Base-by-base conservation (phyloP, 2,888 invertebrate species). In the Bruchidius siliquastri region DNA sequence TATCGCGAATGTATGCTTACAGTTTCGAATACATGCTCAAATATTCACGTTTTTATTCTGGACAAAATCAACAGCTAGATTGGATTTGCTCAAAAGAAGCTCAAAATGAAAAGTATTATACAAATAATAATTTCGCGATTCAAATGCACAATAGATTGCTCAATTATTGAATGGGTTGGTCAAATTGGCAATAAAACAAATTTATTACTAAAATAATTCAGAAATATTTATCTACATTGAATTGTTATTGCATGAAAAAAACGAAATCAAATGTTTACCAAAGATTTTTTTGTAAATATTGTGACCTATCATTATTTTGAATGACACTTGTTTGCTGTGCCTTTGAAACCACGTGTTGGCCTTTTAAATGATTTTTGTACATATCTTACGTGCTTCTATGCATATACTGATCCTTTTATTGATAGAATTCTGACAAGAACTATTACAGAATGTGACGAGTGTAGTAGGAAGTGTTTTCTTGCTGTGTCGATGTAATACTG, bases 321-420 rank as follows among this genome's bases (percentile, higher is more conserved):
- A 49, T 18, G 18, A 49, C 49, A 49, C 49, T 4, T 26, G 49
- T 49, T 81, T 79, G 79, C 82, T 81, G 82, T 82, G 82, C 82
- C 81, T 83, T 82, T 79, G 77, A 79, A 77, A 75, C 80, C 82
- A 82, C 82, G 74, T 68, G 82, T 81, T 81, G 82, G 83, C 76
- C 79, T 70, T 30, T 67, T 73, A 3, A 26, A 21, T 73, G n/a
- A 22, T 49, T 70, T 69, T 30, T 67, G 81, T 81, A 81, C 77
- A 73, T 77, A 49, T 4, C 13, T 49, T 13, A 13, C 18, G 18
- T 13, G 49, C 49, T 49, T 49, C 3, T 49, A 49, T 13, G 13
- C 13, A 49, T 13, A 49, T 49, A 8, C 13, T 49, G 49, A 49
- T 13, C 1, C 13, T 49, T 13, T 49, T 4, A 3, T 8, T 8